phyloP scores from a whole-genome alignment of 2,888 invertebrate genomes.

The Carpatolechia fugitivella region DNA sequence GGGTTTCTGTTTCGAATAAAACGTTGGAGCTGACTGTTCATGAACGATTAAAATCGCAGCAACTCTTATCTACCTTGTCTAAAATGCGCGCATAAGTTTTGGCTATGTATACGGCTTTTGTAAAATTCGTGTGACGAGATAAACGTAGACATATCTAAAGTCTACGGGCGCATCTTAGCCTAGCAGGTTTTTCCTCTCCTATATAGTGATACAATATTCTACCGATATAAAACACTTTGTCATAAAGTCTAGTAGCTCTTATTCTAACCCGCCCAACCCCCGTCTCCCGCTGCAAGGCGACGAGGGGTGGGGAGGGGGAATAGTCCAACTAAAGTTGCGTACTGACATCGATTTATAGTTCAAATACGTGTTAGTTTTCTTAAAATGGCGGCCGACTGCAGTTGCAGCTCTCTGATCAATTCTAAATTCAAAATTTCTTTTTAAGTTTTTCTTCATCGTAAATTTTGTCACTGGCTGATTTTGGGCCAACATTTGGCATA shows the following conservation, averaged over 20 bases:
- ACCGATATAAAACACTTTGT: slow-evolving; percentile 10
- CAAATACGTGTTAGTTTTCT: slow-evolving; percentile 42
- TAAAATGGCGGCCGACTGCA: slow-evolving; percentile 11
- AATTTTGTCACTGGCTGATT: neutral
- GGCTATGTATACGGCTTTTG: too few species aligned
- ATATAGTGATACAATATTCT: neutral
- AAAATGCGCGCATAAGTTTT: too few species aligned
- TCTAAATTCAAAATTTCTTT: slow-evolving; percentile 9
- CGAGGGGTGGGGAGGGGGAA: slow-evolving; percentile 2
- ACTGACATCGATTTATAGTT: slow-evolving; percentile 53
- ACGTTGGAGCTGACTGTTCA: too few species aligned
- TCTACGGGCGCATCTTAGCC: too few species aligned
- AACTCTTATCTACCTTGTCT: too few species aligned
- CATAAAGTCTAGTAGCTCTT: slow-evolving; percentile 1
- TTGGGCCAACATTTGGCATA: neutral
- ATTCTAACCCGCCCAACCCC: neutral
- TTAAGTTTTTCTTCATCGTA: neutral
- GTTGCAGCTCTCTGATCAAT: neutral
- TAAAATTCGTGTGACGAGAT: too few species aligned
- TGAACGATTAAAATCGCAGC: too few species aligned
- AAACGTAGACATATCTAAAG: too few species aligned
- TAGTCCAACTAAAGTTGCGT: slow-evolving; percentile 17
- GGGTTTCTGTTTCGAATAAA: too few species aligned
- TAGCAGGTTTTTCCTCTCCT: neutral
- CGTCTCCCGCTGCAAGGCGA: neutral